Conservation (phyloP, 1,140 invertebrate species). For the Cotesia glomerata region DNA sequence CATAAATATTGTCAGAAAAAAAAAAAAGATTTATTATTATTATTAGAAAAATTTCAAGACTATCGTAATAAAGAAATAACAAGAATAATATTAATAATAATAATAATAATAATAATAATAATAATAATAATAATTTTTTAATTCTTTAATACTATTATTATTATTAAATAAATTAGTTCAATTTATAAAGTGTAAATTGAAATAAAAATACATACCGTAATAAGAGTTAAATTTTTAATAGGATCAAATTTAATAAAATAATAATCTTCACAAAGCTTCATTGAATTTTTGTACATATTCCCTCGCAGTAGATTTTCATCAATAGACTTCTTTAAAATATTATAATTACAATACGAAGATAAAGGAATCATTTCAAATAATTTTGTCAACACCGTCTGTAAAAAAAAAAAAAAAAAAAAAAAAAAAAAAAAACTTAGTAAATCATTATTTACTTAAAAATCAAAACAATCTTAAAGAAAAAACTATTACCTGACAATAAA, state of each 20-base stretch:
- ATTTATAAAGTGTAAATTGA: too few relatives aligned
- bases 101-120: too few relatives aligned
- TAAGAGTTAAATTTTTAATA: slow-evolving; percentile 63
- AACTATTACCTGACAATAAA: slow-evolving; percentile 8
- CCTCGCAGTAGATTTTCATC: slow-evolving; percentile 50
- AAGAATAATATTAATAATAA: too few relatives aligned
- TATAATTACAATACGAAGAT: slow-evolving; percentile 57
- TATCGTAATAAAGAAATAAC: too few relatives aligned
- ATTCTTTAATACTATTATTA: slow-evolving; percentile 8
- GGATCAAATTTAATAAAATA: slow-evolving; percentile 68
- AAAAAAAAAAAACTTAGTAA: too few relatives aligned
- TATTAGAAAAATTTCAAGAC: too few relatives aligned
- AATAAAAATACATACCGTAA: slow-evolving; percentile 60
- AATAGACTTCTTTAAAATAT: slow-evolving; percentile 48
- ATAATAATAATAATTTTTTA: too few relatives aligned
- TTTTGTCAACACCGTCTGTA: slow-evolving; percentile 62
- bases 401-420: slow-evolving; percentile 1
- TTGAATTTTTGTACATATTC: slow-evolving; percentile 64
- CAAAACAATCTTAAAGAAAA: too few relatives aligned
- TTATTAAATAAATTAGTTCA: too few relatives aligned
- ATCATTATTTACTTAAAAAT: too few relatives aligned
- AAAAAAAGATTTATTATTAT: too few relatives aligned
- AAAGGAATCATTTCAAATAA: slow-evolving; percentile 61
- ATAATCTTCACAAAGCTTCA: slow-evolving; percentile 67
- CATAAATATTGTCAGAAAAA: slow-evolving; percentile 68